Evolutionary conservation across 2,888 invertebrate species (phyloP).

Genomic region (Scrobipalpa costella): DNA sequence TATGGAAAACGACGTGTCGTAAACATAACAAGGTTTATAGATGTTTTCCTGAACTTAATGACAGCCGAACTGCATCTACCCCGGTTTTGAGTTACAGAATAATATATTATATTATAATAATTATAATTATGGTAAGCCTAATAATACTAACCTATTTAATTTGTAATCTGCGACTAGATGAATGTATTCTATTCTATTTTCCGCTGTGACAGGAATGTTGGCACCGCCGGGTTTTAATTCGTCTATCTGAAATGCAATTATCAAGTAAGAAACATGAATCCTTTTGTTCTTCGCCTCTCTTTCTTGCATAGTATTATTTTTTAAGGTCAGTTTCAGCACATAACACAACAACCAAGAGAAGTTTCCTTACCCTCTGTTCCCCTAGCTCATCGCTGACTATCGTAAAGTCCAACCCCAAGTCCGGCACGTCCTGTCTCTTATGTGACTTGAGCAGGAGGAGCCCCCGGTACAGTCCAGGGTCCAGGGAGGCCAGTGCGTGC

Average conservation of each 20-base stretch:
- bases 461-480: slow-evolving; percentile 95
- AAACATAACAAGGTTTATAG: too few relatives aligned
- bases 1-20: too few relatives aligned
- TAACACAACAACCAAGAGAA: too few relatives aligned
- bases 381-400: slow-evolving; percentile 94
- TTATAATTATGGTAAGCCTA: background rate
- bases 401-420: slow-evolving; percentile 96
- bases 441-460: slow-evolving; percentile 93
- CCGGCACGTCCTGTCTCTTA: slow-evolving; percentile 89
- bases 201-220: slow-evolving; percentile 93
- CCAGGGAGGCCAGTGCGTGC: slow-evolving; percentile 95
- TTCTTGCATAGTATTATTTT: too few relatives aligned
- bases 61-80: too few relatives aligned
- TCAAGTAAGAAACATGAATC: slow-evolving; percentile 28
- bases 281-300: too few relatives aligned
- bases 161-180: slow-evolving; percentile 98
- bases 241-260: slow-evolving; percentile 81
- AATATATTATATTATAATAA: too few relatives aligned
- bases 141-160: slow-evolving; percentile 84
- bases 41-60: too few relatives aligned
- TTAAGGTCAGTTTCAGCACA: too few relatives aligned
- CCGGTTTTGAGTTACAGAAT: background rate
- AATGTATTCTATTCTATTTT: slow-evolving; percentile 97
- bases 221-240: slow-evolving; percentile 95
- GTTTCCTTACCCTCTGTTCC: slow-evolving; percentile 85